A percentile compares a stretch with the other conserved stretches of the same genome.
phyloP scores from a whole-genome alignment of 1,140 invertebrate species.

The Melitaea cinxia region DNA sequence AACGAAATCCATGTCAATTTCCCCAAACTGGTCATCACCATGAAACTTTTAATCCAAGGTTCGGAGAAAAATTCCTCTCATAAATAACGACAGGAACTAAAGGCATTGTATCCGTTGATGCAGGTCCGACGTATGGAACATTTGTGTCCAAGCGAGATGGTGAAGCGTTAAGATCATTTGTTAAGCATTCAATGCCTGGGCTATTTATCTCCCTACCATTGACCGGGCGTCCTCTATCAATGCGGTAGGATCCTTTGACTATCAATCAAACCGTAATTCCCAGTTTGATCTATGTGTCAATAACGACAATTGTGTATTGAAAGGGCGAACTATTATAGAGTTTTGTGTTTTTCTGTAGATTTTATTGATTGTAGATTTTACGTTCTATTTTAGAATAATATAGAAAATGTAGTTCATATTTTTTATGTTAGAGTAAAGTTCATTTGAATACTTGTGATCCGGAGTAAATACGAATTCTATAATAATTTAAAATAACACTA shows the following conservation, averaged over 20 bases:
- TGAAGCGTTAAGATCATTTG: conserved; percentile 59
- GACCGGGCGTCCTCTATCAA: conserved; percentile 60
- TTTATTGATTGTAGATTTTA: background rate
- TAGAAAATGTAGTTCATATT: no score
- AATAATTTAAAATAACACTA: no score
- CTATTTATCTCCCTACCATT: conserved; percentile 65
- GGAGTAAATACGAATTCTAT: no score
- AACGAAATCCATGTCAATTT: background rate
- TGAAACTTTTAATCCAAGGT: conserved; percentile 16
- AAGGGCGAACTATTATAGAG: background rate
- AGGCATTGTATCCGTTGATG: conserved; percentile 55
- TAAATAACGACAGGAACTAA: conserved; percentile 48
- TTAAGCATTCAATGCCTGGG: conserved; percentile 61
- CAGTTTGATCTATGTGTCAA: conserved; percentile 25
- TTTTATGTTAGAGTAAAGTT: no score
- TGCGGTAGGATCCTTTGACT: conserved; percentile 43
- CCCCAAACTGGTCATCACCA: conserved; percentile 3
- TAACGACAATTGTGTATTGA: conserved; percentile 13
- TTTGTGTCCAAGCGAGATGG: conserved; percentile 42
- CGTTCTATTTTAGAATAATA: no score
- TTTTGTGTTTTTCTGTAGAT: background rate
- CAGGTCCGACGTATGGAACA: conserved; percentile 58
- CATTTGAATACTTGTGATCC: no score
- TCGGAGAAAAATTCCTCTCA: conserved; percentile 40
- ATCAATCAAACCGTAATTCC: conserved; percentile 55